phyloP scores from a whole-genome alignment of 2,113 vertebrate species.

The Corythaeola cristata region DNA sequence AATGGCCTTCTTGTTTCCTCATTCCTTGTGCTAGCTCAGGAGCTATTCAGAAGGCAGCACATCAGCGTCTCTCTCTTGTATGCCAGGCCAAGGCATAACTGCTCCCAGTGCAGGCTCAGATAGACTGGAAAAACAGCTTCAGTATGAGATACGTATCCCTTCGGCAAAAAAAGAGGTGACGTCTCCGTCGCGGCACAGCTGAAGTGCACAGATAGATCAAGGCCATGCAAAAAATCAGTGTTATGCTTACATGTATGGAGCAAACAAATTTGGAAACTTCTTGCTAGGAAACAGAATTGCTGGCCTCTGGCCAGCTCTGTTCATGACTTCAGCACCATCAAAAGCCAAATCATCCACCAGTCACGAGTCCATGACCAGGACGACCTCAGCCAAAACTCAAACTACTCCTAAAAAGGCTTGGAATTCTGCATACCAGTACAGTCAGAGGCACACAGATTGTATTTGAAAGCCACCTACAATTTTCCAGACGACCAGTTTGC shows the following conservation, averaged over 20 bases:
- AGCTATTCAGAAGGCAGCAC: background rate
- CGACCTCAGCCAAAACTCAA: background rate
- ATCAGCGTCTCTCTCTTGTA: background rate
- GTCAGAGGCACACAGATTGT: background rate
- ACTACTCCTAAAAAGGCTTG: background rate
- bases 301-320: background rate
- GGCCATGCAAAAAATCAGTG: background rate
- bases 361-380: background rate
- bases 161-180: background rate
- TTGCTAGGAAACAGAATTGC: background rate
- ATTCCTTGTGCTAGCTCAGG: background rate
- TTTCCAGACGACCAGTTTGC: background rate
- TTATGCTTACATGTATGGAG: background rate
- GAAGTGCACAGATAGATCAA: background rate
- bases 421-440: background rate
- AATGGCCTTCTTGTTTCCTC: background rate
- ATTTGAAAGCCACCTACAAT: background rate
- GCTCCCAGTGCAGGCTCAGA: background rate
- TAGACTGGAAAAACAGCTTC: background rate
- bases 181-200: background rate
- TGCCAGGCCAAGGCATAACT: background rate
- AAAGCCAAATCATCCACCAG: background rate
- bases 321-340: background rate
- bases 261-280: background rate
- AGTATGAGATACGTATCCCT: accelerated